Conservation (phyloP, 2,113 vertebrate genomes). For the Corynorhinus townsendii region DNA sequence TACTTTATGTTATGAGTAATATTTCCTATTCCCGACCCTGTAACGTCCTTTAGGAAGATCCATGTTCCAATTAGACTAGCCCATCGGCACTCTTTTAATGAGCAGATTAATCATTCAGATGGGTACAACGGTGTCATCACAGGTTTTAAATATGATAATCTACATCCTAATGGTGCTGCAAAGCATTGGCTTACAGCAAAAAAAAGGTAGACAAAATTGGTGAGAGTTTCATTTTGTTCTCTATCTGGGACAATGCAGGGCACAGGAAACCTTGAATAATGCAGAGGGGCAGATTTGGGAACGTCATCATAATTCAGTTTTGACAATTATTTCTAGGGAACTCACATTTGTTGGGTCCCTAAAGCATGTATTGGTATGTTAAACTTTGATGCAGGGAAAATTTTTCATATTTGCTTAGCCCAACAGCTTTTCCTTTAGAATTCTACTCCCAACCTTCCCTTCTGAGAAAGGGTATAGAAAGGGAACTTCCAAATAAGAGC, state of each 20-base stretch:
- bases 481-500: conserved; percentile 20
- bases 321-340: conserved; percentile 64
- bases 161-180: conserved; percentile 86
- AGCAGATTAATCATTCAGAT: conserved; percentile 92
- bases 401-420: conserved; percentile 54
- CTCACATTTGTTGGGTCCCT: conserved; percentile 38
- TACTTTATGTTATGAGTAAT: conserved; percentile 90
- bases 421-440: conserved; percentile 61
- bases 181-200: conserved; percentile 83
- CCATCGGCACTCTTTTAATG: conserved; percentile 92
- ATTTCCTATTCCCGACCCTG: conserved; percentile 90
- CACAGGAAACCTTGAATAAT: conserved; percentile 68
- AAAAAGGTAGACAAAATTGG: conserved; percentile 83
- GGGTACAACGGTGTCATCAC: conserved; percentile 89
- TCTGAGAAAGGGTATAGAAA: conserved; percentile 49
- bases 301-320: conserved; percentile 61
- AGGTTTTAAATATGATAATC: conserved; percentile 92
- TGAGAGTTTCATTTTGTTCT: conserved; percentile 78
- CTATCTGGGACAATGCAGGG: conserved; percentile 65
- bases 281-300: conserved; percentile 58
- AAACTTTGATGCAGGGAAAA: not conserved
- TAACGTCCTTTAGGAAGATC: conserved; percentile 91
- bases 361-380: conserved; percentile 42
- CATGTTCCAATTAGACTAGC: conserved; percentile 92
- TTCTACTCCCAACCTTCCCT: not conserved